Conservation (phyloP, 2,797 vertebrate species). For the Sebastolobus altivelis region DNA sequence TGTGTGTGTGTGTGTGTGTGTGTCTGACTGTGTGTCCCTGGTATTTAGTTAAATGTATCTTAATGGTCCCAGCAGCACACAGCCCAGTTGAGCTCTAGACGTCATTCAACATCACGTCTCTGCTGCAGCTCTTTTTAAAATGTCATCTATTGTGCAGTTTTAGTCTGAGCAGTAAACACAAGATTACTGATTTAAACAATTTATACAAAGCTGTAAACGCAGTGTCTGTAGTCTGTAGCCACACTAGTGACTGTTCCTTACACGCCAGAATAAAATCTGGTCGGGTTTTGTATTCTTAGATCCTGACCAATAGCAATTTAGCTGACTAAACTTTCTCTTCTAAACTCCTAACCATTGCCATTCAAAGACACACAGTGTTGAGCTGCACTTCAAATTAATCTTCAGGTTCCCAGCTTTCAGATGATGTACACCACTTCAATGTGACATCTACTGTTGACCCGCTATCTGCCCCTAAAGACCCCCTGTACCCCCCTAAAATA, state of each 20-base stretch:
- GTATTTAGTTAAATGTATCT: conserved; percentile 41
- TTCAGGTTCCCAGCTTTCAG: no score
- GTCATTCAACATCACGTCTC: conserved; percentile 15
- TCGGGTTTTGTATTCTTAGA: background rate
- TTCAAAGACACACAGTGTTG: no score
- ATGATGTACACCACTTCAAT: no score
- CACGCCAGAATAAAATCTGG: background rate
- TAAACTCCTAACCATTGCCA: background rate
- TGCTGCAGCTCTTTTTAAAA: conserved; percentile 3
- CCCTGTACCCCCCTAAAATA: no score
- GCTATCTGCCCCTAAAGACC: no score
- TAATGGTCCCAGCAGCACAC: conserved; percentile 49
- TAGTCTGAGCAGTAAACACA: background rate
- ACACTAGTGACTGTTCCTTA: background rate
- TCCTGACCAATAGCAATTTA: background rate
- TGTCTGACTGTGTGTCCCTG: conserved; percentile 12
- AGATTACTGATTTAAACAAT: background rate
- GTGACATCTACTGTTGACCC: no score
- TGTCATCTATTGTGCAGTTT: background rate
- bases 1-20: conserved; percentile 1
- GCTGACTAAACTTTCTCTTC: background rate
- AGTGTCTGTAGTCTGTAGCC: background rate
- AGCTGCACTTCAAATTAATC: no score
- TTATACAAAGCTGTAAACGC: background rate
- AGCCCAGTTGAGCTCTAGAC: conserved; percentile 1